These are phyloP conservation scores for Apteryx mantelli DNA, from an alignment of 2,113 vertebrate genomes.

Conservation along the genomic window DNA sequence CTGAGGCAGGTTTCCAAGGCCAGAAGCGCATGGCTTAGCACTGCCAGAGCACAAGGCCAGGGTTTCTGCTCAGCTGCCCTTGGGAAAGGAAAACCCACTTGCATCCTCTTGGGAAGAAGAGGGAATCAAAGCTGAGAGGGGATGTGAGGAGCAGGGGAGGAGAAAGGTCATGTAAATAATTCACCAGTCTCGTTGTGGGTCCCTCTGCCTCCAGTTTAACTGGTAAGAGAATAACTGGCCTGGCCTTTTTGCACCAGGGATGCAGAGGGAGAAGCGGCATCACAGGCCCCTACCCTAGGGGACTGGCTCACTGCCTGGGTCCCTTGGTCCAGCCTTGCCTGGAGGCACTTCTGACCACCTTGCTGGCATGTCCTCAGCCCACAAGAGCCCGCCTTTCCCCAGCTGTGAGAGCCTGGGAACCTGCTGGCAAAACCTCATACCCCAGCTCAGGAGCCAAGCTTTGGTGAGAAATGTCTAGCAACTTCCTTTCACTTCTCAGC, in stretches of 20 bases:
- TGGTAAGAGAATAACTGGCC: constrained; percentile 8
- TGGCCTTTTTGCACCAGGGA: not conserved
- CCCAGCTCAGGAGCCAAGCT: not conserved
- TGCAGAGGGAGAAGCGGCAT: not conserved
- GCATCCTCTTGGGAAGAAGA: not conserved
- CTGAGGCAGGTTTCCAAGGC: not conserved
- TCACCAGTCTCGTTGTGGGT: rapidly evolving
- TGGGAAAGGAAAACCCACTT: not conserved
- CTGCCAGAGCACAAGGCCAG: not conserved
- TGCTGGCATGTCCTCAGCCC: not conserved
- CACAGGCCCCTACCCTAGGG: rapidly evolving
- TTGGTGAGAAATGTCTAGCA: not conserved
- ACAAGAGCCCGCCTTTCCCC: not conserved
- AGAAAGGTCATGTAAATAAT: constrained; percentile 52
- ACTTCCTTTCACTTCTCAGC: not conserved
- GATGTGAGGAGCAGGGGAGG: not conserved
- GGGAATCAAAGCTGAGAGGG: not conserved
- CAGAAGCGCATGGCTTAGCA: not conserved
- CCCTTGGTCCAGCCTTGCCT: not conserved
- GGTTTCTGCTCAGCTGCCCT: not conserved
- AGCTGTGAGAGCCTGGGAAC: not conserved
- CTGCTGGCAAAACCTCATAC: not conserved
- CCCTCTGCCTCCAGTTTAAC: constrained; percentile 10
- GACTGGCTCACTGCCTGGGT: not conserved
- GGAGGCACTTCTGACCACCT: not conserved